Evolutionary conservation across 2,888 invertebrate species (phyloP).

Genomic region (Harmothoe impar): DNA sequence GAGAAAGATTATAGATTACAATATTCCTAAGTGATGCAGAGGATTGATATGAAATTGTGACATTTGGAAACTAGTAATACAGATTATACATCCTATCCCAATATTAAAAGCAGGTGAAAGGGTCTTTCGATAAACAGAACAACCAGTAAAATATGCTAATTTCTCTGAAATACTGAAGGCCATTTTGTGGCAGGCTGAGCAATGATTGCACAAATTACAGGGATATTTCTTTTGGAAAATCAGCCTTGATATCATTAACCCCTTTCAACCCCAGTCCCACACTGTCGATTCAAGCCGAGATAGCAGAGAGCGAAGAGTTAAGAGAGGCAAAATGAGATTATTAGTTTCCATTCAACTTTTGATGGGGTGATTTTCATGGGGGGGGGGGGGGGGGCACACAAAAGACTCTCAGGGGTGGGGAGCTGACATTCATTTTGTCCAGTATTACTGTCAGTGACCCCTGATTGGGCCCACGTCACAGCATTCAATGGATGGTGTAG

Average conservation of each 20-base stretch:
- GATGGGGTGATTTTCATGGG: slow-evolving; percentile 9
- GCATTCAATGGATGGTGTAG: neutral
- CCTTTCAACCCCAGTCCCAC: neutral
- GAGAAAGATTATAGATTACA: neutral
- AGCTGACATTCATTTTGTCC: neutral
- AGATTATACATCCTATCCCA: too few relatives aligned
- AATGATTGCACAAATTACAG: slow-evolving; percentile 4
- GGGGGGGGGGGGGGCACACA: neutral
- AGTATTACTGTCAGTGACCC: neutral
- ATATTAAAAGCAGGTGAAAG: too few relatives aligned
- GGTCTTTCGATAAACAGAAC: neutral
- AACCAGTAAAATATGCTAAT: neutral
- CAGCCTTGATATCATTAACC: neutral
- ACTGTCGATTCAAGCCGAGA: neutral
- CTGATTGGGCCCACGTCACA: slow-evolving; percentile 14
- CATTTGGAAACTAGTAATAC: too few relatives aligned
- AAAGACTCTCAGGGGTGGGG: neutral
- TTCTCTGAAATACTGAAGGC: neutral
- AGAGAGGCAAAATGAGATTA: slow-evolving; percentile 34
- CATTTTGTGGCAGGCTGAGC: neutral
- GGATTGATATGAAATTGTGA: too few relatives aligned
- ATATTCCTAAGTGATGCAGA: too few relatives aligned
- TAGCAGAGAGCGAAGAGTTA: neutral
- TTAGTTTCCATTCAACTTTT: slow-evolving; percentile 16
- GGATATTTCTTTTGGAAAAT: neutral